These are phyloP conservation scores for Belonocnema kinseyi DNA, from an alignment of 1,140 invertebrate genomes.

Conservation along the genomic window DNA sequence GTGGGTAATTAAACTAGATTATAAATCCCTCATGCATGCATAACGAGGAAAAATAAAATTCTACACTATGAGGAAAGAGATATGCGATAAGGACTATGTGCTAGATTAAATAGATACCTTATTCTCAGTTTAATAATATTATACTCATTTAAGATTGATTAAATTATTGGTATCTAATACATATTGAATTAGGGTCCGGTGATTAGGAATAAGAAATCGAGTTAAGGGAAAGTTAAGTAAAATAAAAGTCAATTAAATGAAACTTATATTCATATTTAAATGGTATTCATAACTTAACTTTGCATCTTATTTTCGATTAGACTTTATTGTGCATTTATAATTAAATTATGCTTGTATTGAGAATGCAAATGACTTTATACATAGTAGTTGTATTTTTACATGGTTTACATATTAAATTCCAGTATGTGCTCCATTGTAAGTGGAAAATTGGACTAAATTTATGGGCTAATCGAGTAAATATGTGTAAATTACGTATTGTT, in stretches of 20 bases:
- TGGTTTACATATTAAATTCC: not conserved
- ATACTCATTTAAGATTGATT: constrained; percentile 4
- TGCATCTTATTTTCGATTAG: too few relatives aligned
- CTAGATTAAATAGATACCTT: constrained; percentile 19
- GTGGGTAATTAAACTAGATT: constrained; percentile 29
- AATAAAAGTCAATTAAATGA: too few relatives aligned
- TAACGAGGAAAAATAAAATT: constrained; percentile 27
- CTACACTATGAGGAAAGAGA: constrained; percentile 16
- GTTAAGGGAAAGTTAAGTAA: too few relatives aligned
- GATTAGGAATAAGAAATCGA: not conserved
- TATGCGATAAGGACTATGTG: not conserved
- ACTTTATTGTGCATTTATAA: too few relatives aligned
- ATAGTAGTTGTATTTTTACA: not conserved
- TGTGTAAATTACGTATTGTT: constrained; percentile 8
- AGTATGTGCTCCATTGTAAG: not conserved
- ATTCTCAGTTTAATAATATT: constrained; percentile 3
- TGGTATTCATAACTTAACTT: too few relatives aligned
- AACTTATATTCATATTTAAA: too few relatives aligned
- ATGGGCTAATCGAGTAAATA: constrained; percentile 21
- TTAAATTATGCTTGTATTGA: too few relatives aligned
- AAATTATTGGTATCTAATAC: constrained; percentile 14
- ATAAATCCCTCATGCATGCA: constrained; percentile 28
- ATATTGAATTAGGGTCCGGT: not conserved
- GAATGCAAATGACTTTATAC: too few relatives aligned
- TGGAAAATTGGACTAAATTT: not conserved